phyloP scores from a whole-genome alignment of 2,888 invertebrate species.

The Drosophila limbata region DNA sequence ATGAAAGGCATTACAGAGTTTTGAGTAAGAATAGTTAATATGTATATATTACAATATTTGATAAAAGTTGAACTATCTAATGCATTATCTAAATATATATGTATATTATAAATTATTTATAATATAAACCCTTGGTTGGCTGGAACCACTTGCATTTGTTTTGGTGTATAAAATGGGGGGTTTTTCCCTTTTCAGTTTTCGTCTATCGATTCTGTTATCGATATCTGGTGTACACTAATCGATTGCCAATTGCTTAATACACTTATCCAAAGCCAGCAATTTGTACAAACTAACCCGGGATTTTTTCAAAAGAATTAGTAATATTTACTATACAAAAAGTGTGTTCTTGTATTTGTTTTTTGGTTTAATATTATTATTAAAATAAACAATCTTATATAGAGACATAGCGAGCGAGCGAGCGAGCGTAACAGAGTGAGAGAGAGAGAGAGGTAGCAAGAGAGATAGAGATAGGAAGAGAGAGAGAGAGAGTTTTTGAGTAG shows the following conservation, averaged over 20 bases:
- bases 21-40: slow-evolving; percentile 41
- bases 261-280: slow-evolving; percentile 65
- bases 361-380: slow-evolving; percentile 44
- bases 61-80: slow-evolving; percentile 35
- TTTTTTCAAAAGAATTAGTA: slow-evolving; percentile 28
- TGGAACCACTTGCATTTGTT: slow-evolving; percentile 65
- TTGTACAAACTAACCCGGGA: slow-evolving; percentile 71
- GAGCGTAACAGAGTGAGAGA: slow-evolving; percentile 52
- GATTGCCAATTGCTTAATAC: slow-evolving; percentile 62
- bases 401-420: slow-evolving; percentile 73
- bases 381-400: slow-evolving; percentile 56
- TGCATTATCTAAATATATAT: slow-evolving; percentile 42
- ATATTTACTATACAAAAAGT: slow-evolving; percentile 38
- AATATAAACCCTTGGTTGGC: slow-evolving; percentile 66
- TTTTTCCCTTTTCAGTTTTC: slow-evolving; percentile 21
- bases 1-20: slow-evolving; percentile 59
- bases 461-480: slow-evolving; percentile 47
- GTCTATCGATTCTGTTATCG: slow-evolving; percentile 19
- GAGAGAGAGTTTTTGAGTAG: slow-evolving; percentile 56
- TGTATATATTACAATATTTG: slow-evolving; percentile 58
- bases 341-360: slow-evolving; percentile 32
- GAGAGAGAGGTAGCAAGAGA: slow-evolving; percentile 31
- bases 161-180: slow-evolving; percentile 31
- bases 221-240: slow-evolving; percentile 38
- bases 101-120: slow-evolving; percentile 21